Evolutionary conservation across 2,888 invertebrate species (phyloP), one percentile per base, ranked within the genome.

Genomic region (Dicycla oo): DNA sequence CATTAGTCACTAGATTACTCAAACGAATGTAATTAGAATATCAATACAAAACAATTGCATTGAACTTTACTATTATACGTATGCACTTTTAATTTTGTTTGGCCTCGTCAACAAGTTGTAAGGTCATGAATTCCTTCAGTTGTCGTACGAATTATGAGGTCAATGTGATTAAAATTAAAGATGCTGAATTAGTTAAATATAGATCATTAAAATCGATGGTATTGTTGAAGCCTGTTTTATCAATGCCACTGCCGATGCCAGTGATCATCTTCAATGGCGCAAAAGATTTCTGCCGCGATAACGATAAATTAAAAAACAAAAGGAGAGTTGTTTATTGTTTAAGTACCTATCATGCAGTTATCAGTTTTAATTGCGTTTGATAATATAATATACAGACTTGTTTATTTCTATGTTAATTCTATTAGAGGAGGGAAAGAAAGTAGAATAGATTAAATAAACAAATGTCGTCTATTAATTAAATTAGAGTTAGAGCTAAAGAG

Each of bases 261-360:
- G n/a, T n/a, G 82, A 79, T 61, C 63, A 67, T 78, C 54, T 69
- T 47, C 7, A 63, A 11, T 47, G 18, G 45, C 62, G 56, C 56
- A 43, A 62, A 77, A 60, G 68, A 74, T 81, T 66, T 47, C 43
- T 23, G 11, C 5, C 11, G 51, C 47, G 80, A 80, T 82, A 81
- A 68, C 56, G 79, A 86, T 83, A 76, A 69, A 70, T 66, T 68
- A 72, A 79, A 79, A 79, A 86, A 83, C 74, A 83, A 84, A 81
- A 61, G 62, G 40, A 54, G 63, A 49, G 73, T 83, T 81, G 79
- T 86, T 80, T 80, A 76, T 83, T 84, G 72, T 78, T 23, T 43
- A 53, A 40, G 54, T 73, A 68, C 3, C 4, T 45, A 30, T 30
- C 30, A 30, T 30, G 43, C 40, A 30, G 3, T 0, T 38, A 38